phyloP scores from a whole-genome alignment of 2,888 invertebrate species.

The Daptonema setosum region DNA sequence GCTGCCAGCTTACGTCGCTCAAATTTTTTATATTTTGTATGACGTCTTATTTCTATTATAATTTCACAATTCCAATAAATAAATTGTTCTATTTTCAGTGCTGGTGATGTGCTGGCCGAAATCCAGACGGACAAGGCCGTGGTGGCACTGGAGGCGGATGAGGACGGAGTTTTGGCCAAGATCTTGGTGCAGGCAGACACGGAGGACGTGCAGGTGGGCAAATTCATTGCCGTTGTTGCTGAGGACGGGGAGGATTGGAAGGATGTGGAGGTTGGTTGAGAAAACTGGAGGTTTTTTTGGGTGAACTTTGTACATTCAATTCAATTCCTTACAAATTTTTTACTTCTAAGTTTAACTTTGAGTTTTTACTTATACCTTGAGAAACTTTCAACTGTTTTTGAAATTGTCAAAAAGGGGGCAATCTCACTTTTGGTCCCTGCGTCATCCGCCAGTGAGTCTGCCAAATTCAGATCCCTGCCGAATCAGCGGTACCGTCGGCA shows the following conservation, averaged over 20 bases:
- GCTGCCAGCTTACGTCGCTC: not conserved
- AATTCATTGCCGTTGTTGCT: slow-evolving; percentile 40
- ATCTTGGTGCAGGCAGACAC: slow-evolving; percentile 33
- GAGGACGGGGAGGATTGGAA: slow-evolving; percentile 43
- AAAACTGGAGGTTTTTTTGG: not conserved
- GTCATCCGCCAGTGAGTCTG: too few relatives aligned
- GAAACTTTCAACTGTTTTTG: too few relatives aligned
- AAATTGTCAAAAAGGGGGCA: too few relatives aligned
- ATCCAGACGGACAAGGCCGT: slow-evolving; percentile 46
- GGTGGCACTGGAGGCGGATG: slow-evolving; percentile 40
- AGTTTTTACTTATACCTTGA: too few relatives aligned
- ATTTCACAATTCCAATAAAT: not conserved
- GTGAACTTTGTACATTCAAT: too few relatives aligned
- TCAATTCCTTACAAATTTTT: too few relatives aligned
- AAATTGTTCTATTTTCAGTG: not conserved
- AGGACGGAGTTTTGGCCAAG: slow-evolving; percentile 31
- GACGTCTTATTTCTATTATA: not conserved
- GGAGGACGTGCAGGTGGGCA: slow-evolving; percentile 38
- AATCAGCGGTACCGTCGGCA: too few relatives aligned
- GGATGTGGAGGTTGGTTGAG: slow-evolving; percentile 20
- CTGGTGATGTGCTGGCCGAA: slow-evolving; percentile 43
- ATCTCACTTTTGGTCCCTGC: too few relatives aligned
- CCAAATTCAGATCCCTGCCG: too few relatives aligned
- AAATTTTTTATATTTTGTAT: not conserved
- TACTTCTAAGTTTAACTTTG: too few relatives aligned